Evolutionary conservation across 2,797 vertebrate genomes (phyloP).

Genomic region (Sphaeramia orbicularis): DNA sequence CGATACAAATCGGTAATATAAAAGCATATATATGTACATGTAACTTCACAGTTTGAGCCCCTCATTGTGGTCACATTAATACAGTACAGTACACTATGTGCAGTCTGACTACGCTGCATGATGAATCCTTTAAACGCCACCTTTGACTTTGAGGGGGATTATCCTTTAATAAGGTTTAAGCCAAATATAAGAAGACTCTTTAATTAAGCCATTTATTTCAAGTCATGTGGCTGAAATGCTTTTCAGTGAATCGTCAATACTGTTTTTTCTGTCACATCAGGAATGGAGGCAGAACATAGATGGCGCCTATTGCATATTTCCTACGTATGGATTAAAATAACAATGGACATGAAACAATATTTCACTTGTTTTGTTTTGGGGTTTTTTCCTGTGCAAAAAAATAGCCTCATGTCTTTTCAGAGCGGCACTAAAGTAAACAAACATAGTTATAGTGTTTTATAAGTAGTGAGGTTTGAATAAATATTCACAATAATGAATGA

Average conservation of each 20-base stretch:
- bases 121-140: slow-evolving; percentile 60
- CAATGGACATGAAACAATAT: too few species aligned
- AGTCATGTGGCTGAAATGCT: slow-evolving; percentile 49
- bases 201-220: slow-evolving; percentile 69
- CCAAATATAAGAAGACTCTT: slow-evolving; percentile 59
- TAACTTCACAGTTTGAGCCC: neutral
- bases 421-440: too few species aligned
- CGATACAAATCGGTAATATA: too few species aligned
- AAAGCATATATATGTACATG: too few species aligned
- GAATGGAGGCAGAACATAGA: slow-evolving; percentile 29
- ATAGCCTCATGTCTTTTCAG: too few species aligned
- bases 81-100: neutral
- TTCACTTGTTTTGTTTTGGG: neutral
- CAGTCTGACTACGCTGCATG: slow-evolving; percentile 21
- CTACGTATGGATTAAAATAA: neutral
- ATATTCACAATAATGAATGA: too few species aligned
- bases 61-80: slow-evolving; percentile 14
- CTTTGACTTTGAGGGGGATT: slow-evolving; percentile 69
- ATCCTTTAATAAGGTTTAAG: slow-evolving; percentile 73
- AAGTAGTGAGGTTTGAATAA: too few species aligned
- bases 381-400: too few species aligned
- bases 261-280: slow-evolving; percentile 48
- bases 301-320: neutral
- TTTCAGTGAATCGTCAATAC: slow-evolving; percentile 66
- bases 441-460: too few species aligned